phyloP scores from a whole-genome alignment of 2,797 vertebrate species.

The Platalea minor region DNA sequence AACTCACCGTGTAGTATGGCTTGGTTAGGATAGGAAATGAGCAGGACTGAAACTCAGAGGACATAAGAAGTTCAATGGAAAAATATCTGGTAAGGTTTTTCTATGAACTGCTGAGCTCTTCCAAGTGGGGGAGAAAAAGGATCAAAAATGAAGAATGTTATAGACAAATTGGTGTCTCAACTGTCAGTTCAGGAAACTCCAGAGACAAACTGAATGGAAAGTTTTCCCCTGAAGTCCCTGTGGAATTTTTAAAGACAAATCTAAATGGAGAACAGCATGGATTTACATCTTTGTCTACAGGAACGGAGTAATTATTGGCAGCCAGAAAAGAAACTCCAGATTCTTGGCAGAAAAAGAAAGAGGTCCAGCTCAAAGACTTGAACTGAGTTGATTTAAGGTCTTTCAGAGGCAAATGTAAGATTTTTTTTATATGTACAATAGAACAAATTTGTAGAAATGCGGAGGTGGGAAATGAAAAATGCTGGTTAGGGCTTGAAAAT shows the following conservation, averaged over 20 bases:
- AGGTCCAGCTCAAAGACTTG: neutral
- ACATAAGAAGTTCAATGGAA: neutral
- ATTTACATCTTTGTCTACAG: slow-evolving; percentile 55
- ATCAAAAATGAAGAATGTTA: slow-evolving; percentile 46
- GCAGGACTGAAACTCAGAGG: neutral
- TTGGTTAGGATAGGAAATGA: neutral
- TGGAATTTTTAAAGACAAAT: slow-evolving; percentile 50
- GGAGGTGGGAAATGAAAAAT: neutral
- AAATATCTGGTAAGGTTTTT: neutral
- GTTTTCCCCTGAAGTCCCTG: slow-evolving; percentile 35
- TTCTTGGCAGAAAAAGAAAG: slow-evolving; percentile 44
- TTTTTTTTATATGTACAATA: neutral
- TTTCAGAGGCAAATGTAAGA: neutral
- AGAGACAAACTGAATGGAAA: slow-evolving; percentile 54
- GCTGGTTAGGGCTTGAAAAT: neutral
- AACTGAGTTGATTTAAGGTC: slow-evolving; percentile 8
- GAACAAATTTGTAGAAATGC: neutral
- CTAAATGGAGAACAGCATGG: slow-evolving; percentile 47
- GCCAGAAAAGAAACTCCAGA: slow-evolving; percentile 45
- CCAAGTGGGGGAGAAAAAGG: neutral
- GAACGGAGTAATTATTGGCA: slow-evolving; percentile 55
- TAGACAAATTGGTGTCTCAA: slow-evolving; percentile 49
- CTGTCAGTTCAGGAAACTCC: slow-evolving; percentile 49
- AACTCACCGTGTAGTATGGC: neutral
- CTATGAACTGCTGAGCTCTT: neutral